Base-by-base conservation (phyloP, 1,140 invertebrate species). In the Propsilocerus akamusi region DNA sequence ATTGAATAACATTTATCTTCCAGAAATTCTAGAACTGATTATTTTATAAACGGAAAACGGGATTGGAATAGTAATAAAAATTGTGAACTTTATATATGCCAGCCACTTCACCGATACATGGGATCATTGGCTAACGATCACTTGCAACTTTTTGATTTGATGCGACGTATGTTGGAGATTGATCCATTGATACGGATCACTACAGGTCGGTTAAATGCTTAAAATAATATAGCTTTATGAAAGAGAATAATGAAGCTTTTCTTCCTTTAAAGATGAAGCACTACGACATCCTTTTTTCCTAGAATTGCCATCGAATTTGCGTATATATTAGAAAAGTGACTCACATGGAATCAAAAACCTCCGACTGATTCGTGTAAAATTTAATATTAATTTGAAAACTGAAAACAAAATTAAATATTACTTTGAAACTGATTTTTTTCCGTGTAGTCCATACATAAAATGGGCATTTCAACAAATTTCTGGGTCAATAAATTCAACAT, bases 21-120 rank as follows among this genome's bases (percentile, higher is more conserved):
- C n/a, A 65, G 88, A 54, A 95, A 93, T 76, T 96, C 94, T 51
- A 95, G 93, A 75, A 97, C 92, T 53, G 96, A 95, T 72, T 94
- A 94, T 65, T 95, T 93, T 68, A 90, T 91, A 66, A 85, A 92
- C 61, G 90, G 90, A 26, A 86, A 87, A 72, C 73, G 97, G 55
- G 87, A 89, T 62, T 97, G 92, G 90, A 87, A 94, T 63, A 89
- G 94, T 53, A 90, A 89, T 59, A 89, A 86, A 58, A 88, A 87
- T 12, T 86, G 89, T 51, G 93, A 90, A n/a, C 78, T 89, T 71
- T 97, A 96, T 63, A 91, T 97, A 12, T 75, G 88, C 55, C 96
- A 96, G 75, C 92, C 90, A 41, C 69, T 99, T 32, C 75, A 97
- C 88, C 80, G 93, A 64, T 98, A 97, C 69, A 78, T 93, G 68